These are phyloP conservation scores for Corythoichthys haematopterus DNA, from an alignment of 2,113 vertebrate species.

Conservation along the genomic window DNA sequence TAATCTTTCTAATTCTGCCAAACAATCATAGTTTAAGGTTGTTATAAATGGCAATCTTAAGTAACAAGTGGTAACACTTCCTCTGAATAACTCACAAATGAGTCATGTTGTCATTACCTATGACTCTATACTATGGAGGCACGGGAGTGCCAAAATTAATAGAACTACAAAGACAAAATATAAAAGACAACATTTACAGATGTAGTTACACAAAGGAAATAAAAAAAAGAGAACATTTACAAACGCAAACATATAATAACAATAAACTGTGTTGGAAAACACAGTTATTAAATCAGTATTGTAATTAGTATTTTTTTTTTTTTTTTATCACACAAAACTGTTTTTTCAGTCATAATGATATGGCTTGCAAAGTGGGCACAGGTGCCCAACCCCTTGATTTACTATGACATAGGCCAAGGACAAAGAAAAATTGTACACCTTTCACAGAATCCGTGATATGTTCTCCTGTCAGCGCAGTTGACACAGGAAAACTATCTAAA, in stretches of 20 bases:
- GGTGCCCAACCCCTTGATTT: conserved; percentile 58
- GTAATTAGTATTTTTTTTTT: not conserved
- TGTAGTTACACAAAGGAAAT: too few species aligned
- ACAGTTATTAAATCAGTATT: conserved; percentile 6
- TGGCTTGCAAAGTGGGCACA: conserved; percentile 10
- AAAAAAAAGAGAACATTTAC: too few species aligned
- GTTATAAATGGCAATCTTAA: conserved; percentile 45
- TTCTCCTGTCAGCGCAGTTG: conserved; percentile 60
- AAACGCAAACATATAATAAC: too few species aligned
- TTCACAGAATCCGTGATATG: conserved; percentile 54
- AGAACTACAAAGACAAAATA: too few species aligned
- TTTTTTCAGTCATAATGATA: too few species aligned
- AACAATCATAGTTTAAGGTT: conserved; percentile 34
- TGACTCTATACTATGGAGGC: not conserved
- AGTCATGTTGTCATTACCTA: conserved; percentile 38
- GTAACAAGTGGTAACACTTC: conserved; percentile 34
- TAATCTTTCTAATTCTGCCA: conserved; percentile 36
- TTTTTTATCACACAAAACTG: conserved; percentile 33
- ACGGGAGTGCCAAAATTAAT: too few species aligned
- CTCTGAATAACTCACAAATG: conserved; percentile 36
- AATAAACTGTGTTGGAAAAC: conserved; percentile 6
- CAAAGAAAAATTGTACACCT: conserved; percentile 39
- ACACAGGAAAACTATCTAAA: conserved; percentile 59
- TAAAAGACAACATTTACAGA: too few species aligned
- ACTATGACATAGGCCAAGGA: conserved; percentile 55